Base-by-base conservation (phyloP, 2,797 vertebrate species). In the Ctenopoma multispine region DNA sequence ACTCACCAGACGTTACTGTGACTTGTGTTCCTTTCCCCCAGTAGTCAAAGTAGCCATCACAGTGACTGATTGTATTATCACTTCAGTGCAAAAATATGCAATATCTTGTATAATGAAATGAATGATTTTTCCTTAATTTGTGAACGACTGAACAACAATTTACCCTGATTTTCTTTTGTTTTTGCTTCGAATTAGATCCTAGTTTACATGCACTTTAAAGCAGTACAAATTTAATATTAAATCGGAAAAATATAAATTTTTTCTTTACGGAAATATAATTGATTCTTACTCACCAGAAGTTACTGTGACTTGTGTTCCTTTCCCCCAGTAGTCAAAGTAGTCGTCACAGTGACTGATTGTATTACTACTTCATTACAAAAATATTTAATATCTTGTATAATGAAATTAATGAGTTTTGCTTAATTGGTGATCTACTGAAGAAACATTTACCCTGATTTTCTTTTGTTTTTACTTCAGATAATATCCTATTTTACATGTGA, bases 271-370 rank as follows among this genome's bases (percentile, higher is more conserved):
- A 36, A 31, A 51, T 20, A 27, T 0, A 44, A 61, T 0, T 0
- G 3, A 44, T 54, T n/a, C 40, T 46, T 53, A 81, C 11, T 41
- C 7, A 41, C 38, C 38, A 12, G 38, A 41, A 12, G 38, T 41
- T 11, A 41, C 38, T 1, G 38, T 41, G 12, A 41, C 38, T 4
- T 1, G 1, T 14, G 38, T 41, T 41, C 38, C 38, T 41, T 41
- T 41, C 14, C 38, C 38, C 38, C 38, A 41, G 38, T 41, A 41
- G 38, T 41, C 38, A 41, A 41, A 41, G 38, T 41, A 41, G 38
- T 15, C 9, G 12, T 82, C 88, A 90, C 89, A 82, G 59, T 83
- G 68, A 70, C 10, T 24, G 15, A 9, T 46, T 51, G 75, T 11
- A 81, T 17, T 46, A 7, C 15, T 2, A 69, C 58, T 58, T 49